A percentile compares a stretch with the other conserved stretches of the same genome.
Evolutionary conservation across 1,140 invertebrate species (phyloP).

Genomic region (Scaptomyza montana): DNA sequence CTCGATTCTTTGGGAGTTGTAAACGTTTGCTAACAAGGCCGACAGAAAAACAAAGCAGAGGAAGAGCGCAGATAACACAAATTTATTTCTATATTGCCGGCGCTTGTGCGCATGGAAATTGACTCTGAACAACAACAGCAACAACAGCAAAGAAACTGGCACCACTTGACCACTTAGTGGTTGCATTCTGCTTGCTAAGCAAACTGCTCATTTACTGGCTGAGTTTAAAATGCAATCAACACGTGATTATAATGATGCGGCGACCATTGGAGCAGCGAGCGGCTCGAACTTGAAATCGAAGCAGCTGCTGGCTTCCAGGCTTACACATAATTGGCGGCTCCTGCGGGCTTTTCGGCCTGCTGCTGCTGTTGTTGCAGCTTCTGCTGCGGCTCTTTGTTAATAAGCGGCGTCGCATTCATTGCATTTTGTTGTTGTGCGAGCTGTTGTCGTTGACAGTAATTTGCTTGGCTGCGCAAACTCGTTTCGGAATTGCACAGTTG

Average conservation of each 20-base stretch:
- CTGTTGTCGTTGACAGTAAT: slow-evolving; percentile 75
- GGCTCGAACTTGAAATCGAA: slow-evolving; percentile 17
- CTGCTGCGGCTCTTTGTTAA: slow-evolving; percentile 30
- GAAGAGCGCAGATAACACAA: slow-evolving; percentile 29
- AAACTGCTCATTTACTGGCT: slow-evolving; percentile 48
- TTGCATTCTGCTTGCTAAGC: slow-evolving; percentile 1
- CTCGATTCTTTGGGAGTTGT: slow-evolving; percentile 25
- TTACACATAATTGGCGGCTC: slow-evolving; percentile 72
- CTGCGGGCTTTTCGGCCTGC: slow-evolving; percentile 8
- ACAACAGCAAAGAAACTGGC: slow-evolving; percentile 4
- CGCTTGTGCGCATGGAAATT: slow-evolving; percentile 47
- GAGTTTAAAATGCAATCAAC: slow-evolving; percentile 82
- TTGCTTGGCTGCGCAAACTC: slow-evolving; percentile 64
- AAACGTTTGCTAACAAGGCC: slow-evolving; percentile 48
- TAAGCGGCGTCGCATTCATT: slow-evolving; percentile 70
- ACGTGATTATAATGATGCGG: slow-evolving; percentile 81
- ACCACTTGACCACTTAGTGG: slow-evolving; percentile 33
- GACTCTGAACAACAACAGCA: not conserved
- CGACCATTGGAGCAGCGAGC: slow-evolving; percentile 16
- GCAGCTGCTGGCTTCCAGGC: slow-evolving; percentile 56
- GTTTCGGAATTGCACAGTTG: slow-evolving; percentile 67
- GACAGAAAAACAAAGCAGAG: slow-evolving; percentile 3
- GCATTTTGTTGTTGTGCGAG: slow-evolving; percentile 57
- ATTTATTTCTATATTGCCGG: slow-evolving; percentile 38
- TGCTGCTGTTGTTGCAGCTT: no score